Evolutionary conservation across 2,113 vertebrate genomes (phyloP).

Genomic region (Conger conger): DNA sequence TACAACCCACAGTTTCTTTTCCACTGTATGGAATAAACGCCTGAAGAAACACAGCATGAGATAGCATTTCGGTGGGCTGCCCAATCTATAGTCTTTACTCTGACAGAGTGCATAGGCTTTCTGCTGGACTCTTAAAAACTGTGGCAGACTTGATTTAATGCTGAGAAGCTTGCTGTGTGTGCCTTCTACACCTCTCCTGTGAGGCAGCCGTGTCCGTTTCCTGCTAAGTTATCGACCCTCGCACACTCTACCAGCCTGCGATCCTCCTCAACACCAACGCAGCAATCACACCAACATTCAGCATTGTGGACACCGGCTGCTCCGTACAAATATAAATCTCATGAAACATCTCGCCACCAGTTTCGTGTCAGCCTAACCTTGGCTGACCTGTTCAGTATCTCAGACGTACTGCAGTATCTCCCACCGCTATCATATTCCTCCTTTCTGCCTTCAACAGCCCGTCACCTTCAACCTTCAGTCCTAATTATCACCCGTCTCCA

Average conservation of each 20-base stretch:
- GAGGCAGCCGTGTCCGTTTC: no score
- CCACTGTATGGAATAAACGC: background rate
- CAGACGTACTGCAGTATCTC: background rate
- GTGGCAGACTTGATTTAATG: no score
- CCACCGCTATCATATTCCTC: background rate
- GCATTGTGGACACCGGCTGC: background rate
- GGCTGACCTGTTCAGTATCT: background rate
- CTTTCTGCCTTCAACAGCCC: background rate
- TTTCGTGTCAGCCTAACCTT: background rate
- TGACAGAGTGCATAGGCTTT: background rate
- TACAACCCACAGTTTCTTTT: slow-evolving; percentile 10
- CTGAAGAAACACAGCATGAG: background rate
- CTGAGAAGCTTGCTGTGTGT: background rate
- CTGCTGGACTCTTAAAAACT: background rate
- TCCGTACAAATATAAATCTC: background rate
- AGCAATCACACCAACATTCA: background rate
- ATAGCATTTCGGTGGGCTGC: no score
- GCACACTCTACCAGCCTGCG: no score
- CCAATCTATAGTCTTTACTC: no score
- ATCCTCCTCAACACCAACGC: background rate
- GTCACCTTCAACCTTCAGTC: background rate
- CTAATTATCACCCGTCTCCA: background rate
- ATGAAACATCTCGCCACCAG: background rate
- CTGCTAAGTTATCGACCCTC: no score
- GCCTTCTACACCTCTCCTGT: background rate